These are phyloP conservation scores for Apodemus agrarius DNA, from an alignment of 2,797 vertebrate genomes.

Conservation along the genomic window DNA sequence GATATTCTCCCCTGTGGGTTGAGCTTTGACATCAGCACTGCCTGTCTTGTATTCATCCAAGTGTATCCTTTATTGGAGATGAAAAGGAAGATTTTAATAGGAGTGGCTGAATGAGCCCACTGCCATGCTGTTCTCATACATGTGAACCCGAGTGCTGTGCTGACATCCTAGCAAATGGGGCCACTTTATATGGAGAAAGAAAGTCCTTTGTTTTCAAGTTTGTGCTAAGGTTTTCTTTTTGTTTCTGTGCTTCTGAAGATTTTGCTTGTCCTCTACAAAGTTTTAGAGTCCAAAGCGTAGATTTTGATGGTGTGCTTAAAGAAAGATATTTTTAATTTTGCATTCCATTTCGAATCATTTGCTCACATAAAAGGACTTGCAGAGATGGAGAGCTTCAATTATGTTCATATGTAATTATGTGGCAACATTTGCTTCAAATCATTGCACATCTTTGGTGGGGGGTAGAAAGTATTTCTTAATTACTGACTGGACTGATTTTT, in stretches of 20 bases:
- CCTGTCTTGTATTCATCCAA: not conserved
- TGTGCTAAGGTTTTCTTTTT: constrained; percentile 15
- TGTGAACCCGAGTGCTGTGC: not conserved
- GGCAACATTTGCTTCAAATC: constrained; percentile 77
- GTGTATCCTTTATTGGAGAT: not conserved
- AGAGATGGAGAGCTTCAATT: constrained; percentile 73
- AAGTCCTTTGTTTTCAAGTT: constrained; percentile 16
- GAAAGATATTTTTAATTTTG: constrained; percentile 80
- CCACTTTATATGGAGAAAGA: not conserved
- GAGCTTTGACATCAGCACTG: not conserved
- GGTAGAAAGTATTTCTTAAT: constrained; percentile 82
- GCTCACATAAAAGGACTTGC: constrained; percentile 69
- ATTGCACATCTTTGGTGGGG: constrained; percentile 69
- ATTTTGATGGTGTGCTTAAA: constrained; percentile 76
- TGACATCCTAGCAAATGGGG: not conserved
- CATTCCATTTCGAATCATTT: constrained; percentile 79
- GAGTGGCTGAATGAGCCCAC: not conserved
- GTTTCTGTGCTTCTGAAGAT: not conserved
- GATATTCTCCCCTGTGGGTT: not conserved
- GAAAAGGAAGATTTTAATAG: not conserved
- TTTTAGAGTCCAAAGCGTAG: constrained; percentile 66
- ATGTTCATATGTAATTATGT: constrained; percentile 72
- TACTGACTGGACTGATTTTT: constrained; percentile 73
- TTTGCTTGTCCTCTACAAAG: constrained; percentile 64
- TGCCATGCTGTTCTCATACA: not conserved